Percentiles rank a stretch among this genome's conserved stretches.
Evolutionary conservation across 2,888 invertebrate genomes (phyloP).

Genomic region (Rhamnusium bicolor): DNA sequence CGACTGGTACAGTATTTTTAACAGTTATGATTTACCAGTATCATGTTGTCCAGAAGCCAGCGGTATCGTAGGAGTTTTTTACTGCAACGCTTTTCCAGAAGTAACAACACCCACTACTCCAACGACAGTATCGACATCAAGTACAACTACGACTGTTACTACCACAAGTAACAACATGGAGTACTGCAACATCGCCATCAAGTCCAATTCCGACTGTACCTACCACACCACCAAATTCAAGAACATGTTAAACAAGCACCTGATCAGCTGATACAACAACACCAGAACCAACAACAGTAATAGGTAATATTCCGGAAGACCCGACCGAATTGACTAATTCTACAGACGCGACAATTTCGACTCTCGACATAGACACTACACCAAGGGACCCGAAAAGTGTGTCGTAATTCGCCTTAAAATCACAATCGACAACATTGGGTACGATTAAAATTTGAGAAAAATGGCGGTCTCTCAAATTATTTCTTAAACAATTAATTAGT

Average conservation of each 20-base stretch:
- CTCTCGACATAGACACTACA: too few relatives aligned
- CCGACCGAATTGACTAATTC: not conserved
- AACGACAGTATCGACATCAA: slow-evolving; percentile 6
- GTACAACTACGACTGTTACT: slow-evolving; percentile 3
- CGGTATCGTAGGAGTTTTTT: slow-evolving; percentile 71
- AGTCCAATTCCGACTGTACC: not conserved
- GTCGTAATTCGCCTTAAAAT: too few relatives aligned
- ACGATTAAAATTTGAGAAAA: too few relatives aligned
- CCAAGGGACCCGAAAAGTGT: too few relatives aligned
- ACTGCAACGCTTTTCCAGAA: slow-evolving; percentile 57
- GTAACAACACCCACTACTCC: not conserved
- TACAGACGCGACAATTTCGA: not conserved
- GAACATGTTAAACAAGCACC: too few relatives aligned
- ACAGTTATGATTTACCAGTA: slow-evolving; percentile 72
- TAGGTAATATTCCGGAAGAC: not conserved
- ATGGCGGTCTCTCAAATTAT: too few relatives aligned
- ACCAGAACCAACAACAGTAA: not conserved
- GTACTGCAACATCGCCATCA: not conserved
- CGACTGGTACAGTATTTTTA: slow-evolving; percentile 46
- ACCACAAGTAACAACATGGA: not conserved
- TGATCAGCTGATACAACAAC: not conserved
- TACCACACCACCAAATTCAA: too few relatives aligned
- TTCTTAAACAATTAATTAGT: too few relatives aligned
- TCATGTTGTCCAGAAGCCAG: slow-evolving; percentile 77
- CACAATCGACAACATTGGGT: too few relatives aligned